These are phyloP conservation scores for Podocnemis expansa DNA, from an alignment of 2,113 vertebrate genomes.

Conservation along the genomic window DNA sequence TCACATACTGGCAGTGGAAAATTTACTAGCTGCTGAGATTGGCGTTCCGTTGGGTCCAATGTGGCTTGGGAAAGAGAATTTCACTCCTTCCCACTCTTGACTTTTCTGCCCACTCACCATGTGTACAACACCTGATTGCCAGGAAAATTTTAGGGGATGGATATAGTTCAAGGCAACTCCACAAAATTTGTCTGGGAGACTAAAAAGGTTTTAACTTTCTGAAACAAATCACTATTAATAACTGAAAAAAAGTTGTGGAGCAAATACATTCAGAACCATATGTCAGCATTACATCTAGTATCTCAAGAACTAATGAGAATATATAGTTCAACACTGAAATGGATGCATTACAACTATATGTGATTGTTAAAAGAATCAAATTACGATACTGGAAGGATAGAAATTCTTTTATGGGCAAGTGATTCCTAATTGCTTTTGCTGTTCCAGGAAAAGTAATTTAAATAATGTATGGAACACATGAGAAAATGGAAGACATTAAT, in stretches of 20 bases:
- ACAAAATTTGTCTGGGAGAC: neutral
- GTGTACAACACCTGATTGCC: neutral
- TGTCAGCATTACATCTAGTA: neutral
- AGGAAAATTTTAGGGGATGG: neutral
- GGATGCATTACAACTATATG: neutral
- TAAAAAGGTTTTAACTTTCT: neutral
- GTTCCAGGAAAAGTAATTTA: neutral
- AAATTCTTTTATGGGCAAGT: neutral
- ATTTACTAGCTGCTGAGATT: neutral
- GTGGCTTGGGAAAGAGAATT: neutral
- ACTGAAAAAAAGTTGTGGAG: neutral
- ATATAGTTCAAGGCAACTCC: neutral
- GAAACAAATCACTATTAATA: neutral
- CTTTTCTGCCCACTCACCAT: neutral
- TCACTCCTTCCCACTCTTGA: neutral
- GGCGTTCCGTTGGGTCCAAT: neutral
- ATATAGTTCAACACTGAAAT: neutral
- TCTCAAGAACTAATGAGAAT: neutral
- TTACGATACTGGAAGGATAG: neutral
- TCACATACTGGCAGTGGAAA: too few relatives aligned
- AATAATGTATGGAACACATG: neutral
- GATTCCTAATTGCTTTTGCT: neutral
- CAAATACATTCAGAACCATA: neutral
- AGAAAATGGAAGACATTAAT: neutral
- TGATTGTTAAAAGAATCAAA: constrained; percentile 11